Conservation (phyloP, 2,888 invertebrate species). For the Heliothis peltigera region DNA sequence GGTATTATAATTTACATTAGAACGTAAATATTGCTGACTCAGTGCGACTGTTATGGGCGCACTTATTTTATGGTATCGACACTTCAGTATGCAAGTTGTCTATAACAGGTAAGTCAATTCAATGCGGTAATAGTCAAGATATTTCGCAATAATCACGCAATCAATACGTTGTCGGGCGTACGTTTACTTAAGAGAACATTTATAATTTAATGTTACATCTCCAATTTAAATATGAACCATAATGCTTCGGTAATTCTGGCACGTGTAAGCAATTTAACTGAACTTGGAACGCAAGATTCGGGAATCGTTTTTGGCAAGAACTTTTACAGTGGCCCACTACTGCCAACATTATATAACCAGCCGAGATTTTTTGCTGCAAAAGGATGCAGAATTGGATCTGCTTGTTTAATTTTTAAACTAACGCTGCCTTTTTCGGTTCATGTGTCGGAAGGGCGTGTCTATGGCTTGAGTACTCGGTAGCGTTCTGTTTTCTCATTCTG, state of each 20-base stretch:
- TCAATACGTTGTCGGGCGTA: constrained; percentile 2
- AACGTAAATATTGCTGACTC: constrained; percentile 35
- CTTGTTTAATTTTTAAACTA: background rate
- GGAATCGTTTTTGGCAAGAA: constrained; percentile 32
- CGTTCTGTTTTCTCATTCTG: constrained; percentile 1
- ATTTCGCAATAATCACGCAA: constrained; percentile 19
- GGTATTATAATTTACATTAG: constrained; percentile 30
- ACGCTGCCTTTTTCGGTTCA: background rate
- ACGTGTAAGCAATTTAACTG: background rate
- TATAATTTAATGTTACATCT: background rate
- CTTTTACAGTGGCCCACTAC: background rate
- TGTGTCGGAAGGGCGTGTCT: background rate
- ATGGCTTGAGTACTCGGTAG: background rate
- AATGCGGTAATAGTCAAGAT: constrained; percentile 18
- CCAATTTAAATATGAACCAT: constrained; percentile 1
- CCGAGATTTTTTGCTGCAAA: background rate
- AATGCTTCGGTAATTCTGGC: constrained; percentile 15
- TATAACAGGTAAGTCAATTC: constrained; percentile 2
- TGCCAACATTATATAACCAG: constrained; percentile 12
- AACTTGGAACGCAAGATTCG: background rate
- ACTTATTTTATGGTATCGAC: constrained; percentile 9
- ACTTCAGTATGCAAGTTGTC: constrained; percentile 5
- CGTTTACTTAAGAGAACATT: constrained; percentile 8
- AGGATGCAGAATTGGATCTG: background rate
- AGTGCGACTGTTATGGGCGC: constrained; percentile 1